A percentile compares a stretch with the other conserved stretches of the same genome.
phyloP scores from a whole-genome alignment of 2,113 vertebrate genomes.

The Nothocercus nigrocapillus region DNA sequence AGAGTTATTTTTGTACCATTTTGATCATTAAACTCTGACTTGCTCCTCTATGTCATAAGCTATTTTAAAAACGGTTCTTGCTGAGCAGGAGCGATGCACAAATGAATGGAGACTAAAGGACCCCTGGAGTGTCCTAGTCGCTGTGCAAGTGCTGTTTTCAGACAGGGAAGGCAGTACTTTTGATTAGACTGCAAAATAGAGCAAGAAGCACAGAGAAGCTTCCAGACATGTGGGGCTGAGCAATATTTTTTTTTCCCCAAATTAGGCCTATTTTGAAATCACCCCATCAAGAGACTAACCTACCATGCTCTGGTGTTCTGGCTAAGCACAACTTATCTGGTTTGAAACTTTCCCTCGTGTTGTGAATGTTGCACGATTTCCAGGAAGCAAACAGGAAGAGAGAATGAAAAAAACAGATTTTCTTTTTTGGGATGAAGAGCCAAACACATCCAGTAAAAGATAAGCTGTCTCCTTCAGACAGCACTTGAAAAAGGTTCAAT shows the following conservation, averaged over 20 bases:
- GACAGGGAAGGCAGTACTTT: background rate
- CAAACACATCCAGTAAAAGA: conserved; percentile 19
- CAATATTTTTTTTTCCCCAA: background rate
- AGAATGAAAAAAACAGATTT: background rate
- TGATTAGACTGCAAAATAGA: background rate
- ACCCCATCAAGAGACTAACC: background rate
- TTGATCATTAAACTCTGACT: conserved; percentile 26
- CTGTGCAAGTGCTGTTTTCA: background rate
- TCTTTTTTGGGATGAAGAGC: conserved; percentile 11
- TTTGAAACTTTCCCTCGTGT: background rate
- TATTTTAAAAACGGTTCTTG: conserved; percentile 48
- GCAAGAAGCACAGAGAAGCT: background rate
- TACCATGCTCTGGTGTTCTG: background rate
- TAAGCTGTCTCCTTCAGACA: conserved; percentile 39
- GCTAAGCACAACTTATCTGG: background rate
- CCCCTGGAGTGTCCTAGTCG: background rate
- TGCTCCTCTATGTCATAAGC: background rate
- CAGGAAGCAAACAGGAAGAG: conserved; percentile 31
- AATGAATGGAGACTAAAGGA: conserved; percentile 25
- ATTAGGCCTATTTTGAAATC: conserved; percentile 13
- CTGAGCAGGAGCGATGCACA: background rate
- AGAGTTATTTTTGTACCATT: conserved; percentile 6
- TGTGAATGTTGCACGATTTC: background rate
- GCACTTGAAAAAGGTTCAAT: conserved; percentile 48
- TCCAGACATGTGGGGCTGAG: background rate